phyloP scores from a whole-genome alignment of 1,140 invertebrate genomes.

The Trypoxylus dichotomus region DNA sequence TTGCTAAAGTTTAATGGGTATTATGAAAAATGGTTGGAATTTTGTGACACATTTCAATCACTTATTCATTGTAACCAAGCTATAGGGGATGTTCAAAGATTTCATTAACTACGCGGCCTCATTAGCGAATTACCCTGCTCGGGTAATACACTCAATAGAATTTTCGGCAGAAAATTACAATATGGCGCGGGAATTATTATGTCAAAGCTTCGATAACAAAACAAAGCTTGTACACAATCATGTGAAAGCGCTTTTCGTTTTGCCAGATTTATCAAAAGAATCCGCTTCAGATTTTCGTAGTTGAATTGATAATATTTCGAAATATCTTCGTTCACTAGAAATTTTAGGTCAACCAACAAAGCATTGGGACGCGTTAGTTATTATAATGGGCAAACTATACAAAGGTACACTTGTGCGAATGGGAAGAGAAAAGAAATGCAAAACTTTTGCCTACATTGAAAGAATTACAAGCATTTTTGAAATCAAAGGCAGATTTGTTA shows the following conservation, averaged over 20 bases:
- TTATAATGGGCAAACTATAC: background rate
- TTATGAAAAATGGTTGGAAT: conserved; percentile 44
- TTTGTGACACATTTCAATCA: too few relatives aligned
- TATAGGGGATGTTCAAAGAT: conserved; percentile 42
- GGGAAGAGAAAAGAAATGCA: background rate
- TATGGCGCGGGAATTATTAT: conserved; percentile 43
- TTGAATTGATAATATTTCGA: too few relatives aligned
- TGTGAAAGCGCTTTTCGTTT: conserved; percentile 26
- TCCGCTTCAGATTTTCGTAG: background rate
- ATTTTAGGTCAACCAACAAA: background rate
- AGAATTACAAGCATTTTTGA: conserved; percentile 4
- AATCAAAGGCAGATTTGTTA: background rate
- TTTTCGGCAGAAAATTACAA: conserved; percentile 42
- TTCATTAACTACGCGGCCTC: conserved; percentile 46
- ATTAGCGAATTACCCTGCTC: conserved; percentile 40
- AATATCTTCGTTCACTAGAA: conserved; percentile 27
- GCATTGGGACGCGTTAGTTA: background rate
- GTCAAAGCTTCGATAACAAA: conserved; percentile 45
- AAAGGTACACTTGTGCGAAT: background rate
- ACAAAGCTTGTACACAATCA: conserved; percentile 36
- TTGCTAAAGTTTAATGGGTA: conserved; percentile 44
- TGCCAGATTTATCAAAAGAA: conserved; percentile 14
- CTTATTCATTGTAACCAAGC: conserved; percentile 40
- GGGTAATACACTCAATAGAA: conserved; percentile 43
- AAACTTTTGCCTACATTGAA: background rate